Evolutionary conservation across 2,888 invertebrate species (phyloP).

Genomic region (Napeogenes inachia): DNA sequence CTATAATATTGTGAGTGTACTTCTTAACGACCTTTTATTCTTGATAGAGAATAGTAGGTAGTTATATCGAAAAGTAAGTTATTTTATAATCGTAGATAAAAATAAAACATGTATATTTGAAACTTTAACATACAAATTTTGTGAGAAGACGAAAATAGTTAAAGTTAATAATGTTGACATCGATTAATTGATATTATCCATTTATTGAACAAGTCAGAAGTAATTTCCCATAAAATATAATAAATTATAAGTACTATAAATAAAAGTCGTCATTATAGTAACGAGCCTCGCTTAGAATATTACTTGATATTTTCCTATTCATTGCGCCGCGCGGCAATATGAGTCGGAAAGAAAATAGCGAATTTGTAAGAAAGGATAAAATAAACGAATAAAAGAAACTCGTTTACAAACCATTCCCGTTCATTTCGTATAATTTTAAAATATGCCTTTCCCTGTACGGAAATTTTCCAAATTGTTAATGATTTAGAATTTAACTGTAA

Average conservation of each 20-base stretch:
- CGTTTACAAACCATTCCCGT: constrained; percentile 52
- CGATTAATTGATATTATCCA: neutral
- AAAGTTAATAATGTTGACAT: too few relatives aligned
- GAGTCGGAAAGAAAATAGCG: constrained; percentile 41
- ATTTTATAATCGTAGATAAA: too few relatives aligned
- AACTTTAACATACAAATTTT: too few relatives aligned
- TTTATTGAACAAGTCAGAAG: neutral
- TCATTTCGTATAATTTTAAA: constrained; percentile 48
- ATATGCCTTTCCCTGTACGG: constrained; percentile 31
- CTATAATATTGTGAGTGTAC: too few relatives aligned
- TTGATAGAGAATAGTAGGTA: too few relatives aligned
- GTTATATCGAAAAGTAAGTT: too few relatives aligned
- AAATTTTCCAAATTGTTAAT: neutral
- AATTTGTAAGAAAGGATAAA: constrained; percentile 49
- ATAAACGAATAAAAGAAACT: constrained; percentile 47
- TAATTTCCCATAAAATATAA: neutral
- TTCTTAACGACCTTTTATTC: too few relatives aligned
- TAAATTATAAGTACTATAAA: constrained; percentile 9
- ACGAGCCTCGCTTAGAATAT: constrained; percentile 19
- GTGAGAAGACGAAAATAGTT: too few relatives aligned
- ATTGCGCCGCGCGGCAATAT: constrained; percentile 41
- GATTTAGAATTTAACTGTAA: neutral
- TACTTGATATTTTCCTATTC: constrained; percentile 39
- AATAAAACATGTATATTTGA: too few relatives aligned
- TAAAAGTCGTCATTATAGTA: constrained; percentile 11